Conservation (phyloP, 1,140 invertebrate species). For the Aphidius ervi region DNA sequence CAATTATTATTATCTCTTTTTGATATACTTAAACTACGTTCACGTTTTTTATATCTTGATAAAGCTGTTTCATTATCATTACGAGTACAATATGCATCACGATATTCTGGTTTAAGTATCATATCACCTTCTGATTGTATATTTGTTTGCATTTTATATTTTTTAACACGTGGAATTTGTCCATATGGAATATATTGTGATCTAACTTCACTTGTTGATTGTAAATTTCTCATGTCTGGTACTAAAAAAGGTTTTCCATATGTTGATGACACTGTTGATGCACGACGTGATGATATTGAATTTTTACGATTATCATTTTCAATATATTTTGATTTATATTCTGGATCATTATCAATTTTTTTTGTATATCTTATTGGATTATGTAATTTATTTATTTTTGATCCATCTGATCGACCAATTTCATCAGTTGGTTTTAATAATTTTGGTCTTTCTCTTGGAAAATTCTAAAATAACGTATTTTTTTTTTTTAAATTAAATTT, state of each 20-base stretch:
- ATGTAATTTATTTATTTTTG: conserved; percentile 37
- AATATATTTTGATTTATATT: conserved; percentile 48
- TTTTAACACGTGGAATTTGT: conserved; percentile 35
- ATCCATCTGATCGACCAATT: conserved; percentile 46
- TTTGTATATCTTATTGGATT: conserved; percentile 32
- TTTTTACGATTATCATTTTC: conserved; percentile 41
- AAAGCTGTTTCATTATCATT: conserved; percentile 22
- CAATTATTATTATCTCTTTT: conserved; percentile 40
- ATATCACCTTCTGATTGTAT: conserved; percentile 45
- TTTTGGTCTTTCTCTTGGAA: conserved; percentile 44
- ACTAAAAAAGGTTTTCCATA: conserved; percentile 14
- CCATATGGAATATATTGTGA: conserved; percentile 41
- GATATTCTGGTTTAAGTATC: conserved; percentile 53
- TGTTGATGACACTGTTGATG: conserved; percentile 23
- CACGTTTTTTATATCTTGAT: conserved; percentile 26
- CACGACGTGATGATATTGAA: conserved; percentile 29
- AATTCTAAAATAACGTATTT: conserved; percentile 32
- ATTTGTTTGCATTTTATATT: conserved; percentile 39
- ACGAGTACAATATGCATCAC: conserved; percentile 38
- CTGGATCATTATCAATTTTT: conserved; percentile 49
- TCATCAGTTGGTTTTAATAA: conserved; percentile 42
- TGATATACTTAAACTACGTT: conserved; percentile 36
- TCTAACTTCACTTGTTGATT: conserved; percentile 35
- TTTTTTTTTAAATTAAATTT: conserved; percentile 8
- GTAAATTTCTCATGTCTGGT: conserved; percentile 21